Evolutionary conservation across 2,113 vertebrate species (phyloP).

Genomic region (Dissostichus mawsoni): DNA sequence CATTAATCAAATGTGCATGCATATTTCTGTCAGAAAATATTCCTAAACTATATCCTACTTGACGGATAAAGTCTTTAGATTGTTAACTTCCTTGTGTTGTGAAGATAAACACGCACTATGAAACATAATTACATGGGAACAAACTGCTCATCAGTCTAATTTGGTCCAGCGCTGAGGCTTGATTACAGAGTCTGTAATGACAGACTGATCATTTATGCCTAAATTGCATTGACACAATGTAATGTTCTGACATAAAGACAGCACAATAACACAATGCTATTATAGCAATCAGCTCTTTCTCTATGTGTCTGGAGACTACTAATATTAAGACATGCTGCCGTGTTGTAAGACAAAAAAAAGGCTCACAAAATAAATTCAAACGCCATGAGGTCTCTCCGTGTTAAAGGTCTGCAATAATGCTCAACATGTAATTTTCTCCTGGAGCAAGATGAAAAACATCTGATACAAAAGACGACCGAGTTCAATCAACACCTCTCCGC

Average conservation of each 20-base stretch:
- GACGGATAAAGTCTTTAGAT: not conserved
- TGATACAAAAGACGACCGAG: not conserved
- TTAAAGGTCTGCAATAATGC: not conserved
- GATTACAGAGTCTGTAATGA: constrained; percentile 46
- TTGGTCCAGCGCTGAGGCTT: constrained; percentile 14
- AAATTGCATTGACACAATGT: constrained; percentile 14
- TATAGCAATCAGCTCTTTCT: constrained; percentile 1
- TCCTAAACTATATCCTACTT: not conserved
- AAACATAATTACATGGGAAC: constrained; percentile 33
- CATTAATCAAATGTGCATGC: not conserved
- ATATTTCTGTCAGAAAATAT: not conserved
- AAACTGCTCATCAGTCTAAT: constrained; percentile 18
- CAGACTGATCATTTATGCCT: constrained; percentile 20
- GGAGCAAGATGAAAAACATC: not conserved
- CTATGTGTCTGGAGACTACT: not conserved
- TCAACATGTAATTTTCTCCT: not conserved
- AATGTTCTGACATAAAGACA: constrained; percentile 3
- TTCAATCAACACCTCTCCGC: constrained; percentile 15
- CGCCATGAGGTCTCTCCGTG: not conserved
- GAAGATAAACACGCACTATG: not conserved
- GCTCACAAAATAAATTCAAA: not conserved
- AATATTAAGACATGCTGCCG: not conserved
- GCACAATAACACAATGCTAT: not conserved
- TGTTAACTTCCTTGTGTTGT: not conserved
- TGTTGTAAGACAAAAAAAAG: not conserved